Percentiles rank a stretch among this genome's conserved stretches.
Conservation (phyloP, 2,797 vertebrate species). For the Scomberomorus guttatus region DNA sequence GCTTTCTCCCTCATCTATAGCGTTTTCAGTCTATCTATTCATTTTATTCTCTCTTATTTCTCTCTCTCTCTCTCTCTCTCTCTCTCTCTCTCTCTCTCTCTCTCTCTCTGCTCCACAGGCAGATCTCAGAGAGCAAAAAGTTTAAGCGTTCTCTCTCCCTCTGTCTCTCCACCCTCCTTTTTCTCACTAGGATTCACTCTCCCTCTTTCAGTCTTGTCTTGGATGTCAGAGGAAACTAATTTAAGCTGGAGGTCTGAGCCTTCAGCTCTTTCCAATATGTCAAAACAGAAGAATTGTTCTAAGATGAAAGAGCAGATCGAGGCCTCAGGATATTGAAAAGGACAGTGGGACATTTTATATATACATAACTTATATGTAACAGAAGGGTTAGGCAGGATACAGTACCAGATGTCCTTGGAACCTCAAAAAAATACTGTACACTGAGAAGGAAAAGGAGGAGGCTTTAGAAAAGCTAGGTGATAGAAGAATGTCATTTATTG, state of each 20-base stretch:
- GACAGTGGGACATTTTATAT: conserved; percentile 28
- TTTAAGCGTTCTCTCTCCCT: not conserved
- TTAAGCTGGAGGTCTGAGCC: conserved; percentile 56
- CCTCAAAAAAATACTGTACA: not conserved
- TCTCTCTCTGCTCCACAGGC: not conserved
- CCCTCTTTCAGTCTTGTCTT: conserved; percentile 23
- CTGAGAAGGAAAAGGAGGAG: not conserved
- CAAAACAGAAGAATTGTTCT: conserved; percentile 55
- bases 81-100: not conserved
- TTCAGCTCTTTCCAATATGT: conserved; percentile 51
- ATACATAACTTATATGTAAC: conserved; percentile 22
- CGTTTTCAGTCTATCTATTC: not conserved
- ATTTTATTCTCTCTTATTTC: not conserved
- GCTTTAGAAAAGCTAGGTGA: conserved; percentile 3
- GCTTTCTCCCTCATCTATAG: not conserved
- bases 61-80: not conserved
- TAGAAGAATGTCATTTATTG: not conserved
- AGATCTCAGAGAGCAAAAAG: conserved; percentile 2
- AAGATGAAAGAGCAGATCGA: conserved; percentile 53
- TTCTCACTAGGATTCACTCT: conserved; percentile 12
- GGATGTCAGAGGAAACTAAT: conserved; percentile 60
- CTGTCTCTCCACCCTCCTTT: not conserved
- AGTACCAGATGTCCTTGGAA: conserved; percentile 15
- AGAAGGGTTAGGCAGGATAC: conserved; percentile 10
- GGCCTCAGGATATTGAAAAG: conserved; percentile 27